These are phyloP conservation scores for Astur gentilis DNA, from an alignment of 2,113 vertebrate genomes.

Conservation along the genomic window DNA sequence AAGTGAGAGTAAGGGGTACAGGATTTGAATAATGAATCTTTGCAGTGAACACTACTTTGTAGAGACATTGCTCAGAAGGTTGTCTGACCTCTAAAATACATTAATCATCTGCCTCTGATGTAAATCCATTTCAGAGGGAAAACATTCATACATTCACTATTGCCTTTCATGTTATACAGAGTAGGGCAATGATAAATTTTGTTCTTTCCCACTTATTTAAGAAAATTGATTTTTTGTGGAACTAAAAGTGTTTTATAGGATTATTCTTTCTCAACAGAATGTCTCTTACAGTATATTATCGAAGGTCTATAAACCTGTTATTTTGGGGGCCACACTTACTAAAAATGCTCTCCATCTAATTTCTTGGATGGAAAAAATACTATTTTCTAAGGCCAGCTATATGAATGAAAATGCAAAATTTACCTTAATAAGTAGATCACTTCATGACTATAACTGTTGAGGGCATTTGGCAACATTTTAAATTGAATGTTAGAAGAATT, in stretches of 20 bases:
- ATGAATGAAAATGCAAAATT: neutral
- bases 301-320: neutral
- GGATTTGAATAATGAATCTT: neutral
- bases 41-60: neutral
- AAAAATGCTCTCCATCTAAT: neutral
- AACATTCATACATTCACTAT: neutral
- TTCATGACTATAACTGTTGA: neutral
- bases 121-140: neutral
- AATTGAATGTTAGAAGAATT: neutral
- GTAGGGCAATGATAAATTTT: neutral
- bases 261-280: neutral
- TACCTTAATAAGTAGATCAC: neutral
- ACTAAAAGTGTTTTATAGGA: neutral
- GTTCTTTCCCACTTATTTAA: neutral
- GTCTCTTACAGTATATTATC: neutral
- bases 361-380: neutral
- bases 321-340: neutral
- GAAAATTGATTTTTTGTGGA: neutral
- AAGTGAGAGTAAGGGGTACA: neutral
- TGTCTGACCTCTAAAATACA: neutral
- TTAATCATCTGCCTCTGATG: neutral
- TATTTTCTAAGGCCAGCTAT: neutral
- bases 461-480: neutral
- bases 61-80: neutral
- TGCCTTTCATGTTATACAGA: neutral